Base-by-base conservation (phyloP, 35 echinoderm and acorn worm species). In the Apostichopus japonicus region DNA sequence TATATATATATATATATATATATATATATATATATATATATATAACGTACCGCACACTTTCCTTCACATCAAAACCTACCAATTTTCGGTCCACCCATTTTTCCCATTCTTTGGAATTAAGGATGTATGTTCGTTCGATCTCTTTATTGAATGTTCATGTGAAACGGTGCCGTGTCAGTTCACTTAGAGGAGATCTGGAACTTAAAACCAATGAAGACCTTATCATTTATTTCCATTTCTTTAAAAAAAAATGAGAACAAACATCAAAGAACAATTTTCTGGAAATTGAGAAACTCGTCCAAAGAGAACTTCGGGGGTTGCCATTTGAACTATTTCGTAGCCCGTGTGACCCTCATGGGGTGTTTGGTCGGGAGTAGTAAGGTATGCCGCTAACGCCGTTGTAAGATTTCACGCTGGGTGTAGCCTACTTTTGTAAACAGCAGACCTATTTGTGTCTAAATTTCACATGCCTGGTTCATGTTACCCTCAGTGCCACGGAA, bases 381-480 rank as follows among this genome's bases (percentile, higher is more conserved):
- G 71, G 13, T 75, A 75, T 75, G 71, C 71, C 71, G 71, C 71
- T 75, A 75, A 75, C 71, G 17, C 71, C 22, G 21, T 75, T 19
- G 71, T 75, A 75, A 21, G n/a, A 23, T 57, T 22, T 54, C 81
- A 55, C 55, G 81, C 81, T 84, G 81, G 57, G 81, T 16, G 23
- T 84, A 84, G 55, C 81, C 81, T 84, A 84, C 81, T 84, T 84
- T 84, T 84, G 81, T 84, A 84, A 84, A 84, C 57, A 58, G 81
- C 81, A 84, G 81, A 84, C 81, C 81, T 58, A 84, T 84, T 59
- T 84, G 81, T 84, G 81, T 84, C 81, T 84, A 84, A 21, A 55
- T 84, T 84, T 58, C 81, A 84, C 56, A 57, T 55, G 81, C 17
- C n/a, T 84, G 81, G 81, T 84, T 84, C 81, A 57, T 84, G 81